These are phyloP conservation scores for Chloropsis hardwickii DNA, from an alignment of 2,113 vertebrate genomes.

Conservation along the genomic window DNA sequence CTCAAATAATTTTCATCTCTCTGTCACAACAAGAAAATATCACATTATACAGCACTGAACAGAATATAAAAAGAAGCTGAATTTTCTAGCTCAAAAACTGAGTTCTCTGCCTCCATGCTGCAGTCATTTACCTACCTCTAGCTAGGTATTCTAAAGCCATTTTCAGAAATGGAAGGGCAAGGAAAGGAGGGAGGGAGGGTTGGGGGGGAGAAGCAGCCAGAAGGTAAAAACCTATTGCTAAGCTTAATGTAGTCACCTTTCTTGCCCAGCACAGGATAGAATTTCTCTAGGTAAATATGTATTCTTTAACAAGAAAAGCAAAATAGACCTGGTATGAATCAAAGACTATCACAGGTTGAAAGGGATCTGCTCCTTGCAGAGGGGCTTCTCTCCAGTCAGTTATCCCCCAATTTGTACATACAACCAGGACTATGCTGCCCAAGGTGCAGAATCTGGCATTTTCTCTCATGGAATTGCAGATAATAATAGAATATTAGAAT, in stretches of 20 bases:
- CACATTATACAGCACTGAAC: background rate
- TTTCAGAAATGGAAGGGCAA: background rate
- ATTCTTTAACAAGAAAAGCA: background rate
- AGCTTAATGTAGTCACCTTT: background rate
- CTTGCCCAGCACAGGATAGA: background rate
- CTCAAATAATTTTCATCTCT: background rate
- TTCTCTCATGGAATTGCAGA: background rate
- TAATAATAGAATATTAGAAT: background rate
- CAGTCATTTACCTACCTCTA: background rate
- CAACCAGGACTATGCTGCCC: background rate
- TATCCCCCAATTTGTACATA: rapidly evolving
- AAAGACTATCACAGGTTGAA: background rate
- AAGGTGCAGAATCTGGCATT: background rate
- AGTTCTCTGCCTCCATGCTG: background rate
- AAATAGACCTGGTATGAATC: background rate
- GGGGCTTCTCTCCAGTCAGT: background rate
- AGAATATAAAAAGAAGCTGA: background rate
- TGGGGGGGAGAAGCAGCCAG: background rate
- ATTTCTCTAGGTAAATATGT: background rate
- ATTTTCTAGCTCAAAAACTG: background rate
- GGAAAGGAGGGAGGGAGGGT: background rate
- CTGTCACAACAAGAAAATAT: background rate
- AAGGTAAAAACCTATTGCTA: background rate
- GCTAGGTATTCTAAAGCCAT: background rate
- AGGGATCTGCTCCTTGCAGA: background rate